Evolutionary conservation across 2,888 invertebrate genomes (phyloP), one percentile per base, ranked within the genome.

Genomic region (Melangyna quadrimaculata): DNA sequence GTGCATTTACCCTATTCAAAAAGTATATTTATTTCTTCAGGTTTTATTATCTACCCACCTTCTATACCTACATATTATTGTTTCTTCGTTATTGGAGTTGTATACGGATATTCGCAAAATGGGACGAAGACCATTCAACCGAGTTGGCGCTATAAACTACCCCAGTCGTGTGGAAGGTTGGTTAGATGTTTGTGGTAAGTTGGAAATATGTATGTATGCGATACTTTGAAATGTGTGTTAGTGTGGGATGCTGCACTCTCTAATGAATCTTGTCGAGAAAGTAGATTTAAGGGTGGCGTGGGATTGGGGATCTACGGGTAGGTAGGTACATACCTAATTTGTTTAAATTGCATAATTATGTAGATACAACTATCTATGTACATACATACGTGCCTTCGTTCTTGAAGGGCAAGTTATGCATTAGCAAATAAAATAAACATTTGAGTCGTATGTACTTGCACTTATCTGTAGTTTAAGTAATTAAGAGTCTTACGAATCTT

Each of bases 81-180:
- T 35, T 27, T 45, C 51, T 55, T 43, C n/a, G 51, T 43, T 19
- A 17, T 48, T 40, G 67, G 78, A 82, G 9, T 27, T 67, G 14
- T 48, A 74, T 12, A 67, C 59, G 67, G 65, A 84, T 45, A 53
- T 22, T 59, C n/a, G 19, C 63, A 88, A 77, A 72, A 92, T 92
- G 92, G 92, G 92, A 88, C 91, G 92, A 78, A 91, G 92, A 88
- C 91, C 90, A 88, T 89, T 90, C 59, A 91, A 90, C 88, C 91
- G 92, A 89, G 89, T 90, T 87, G 89, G 90, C 89, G 90, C 91
- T 83, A 91, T 92, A 88, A 91, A 89, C 88, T 92, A 91, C 89
- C 92, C 92, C 87, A 92, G 92, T 87, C 90, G 92, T 14, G 90
- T 92, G 72, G 92, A 92, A 89, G 92, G 92, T 88, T 92, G 92